Evolutionary conservation across 2,113 vertebrate species (phyloP).

Genomic region (Sinocyclocheilus grahami): DNA sequence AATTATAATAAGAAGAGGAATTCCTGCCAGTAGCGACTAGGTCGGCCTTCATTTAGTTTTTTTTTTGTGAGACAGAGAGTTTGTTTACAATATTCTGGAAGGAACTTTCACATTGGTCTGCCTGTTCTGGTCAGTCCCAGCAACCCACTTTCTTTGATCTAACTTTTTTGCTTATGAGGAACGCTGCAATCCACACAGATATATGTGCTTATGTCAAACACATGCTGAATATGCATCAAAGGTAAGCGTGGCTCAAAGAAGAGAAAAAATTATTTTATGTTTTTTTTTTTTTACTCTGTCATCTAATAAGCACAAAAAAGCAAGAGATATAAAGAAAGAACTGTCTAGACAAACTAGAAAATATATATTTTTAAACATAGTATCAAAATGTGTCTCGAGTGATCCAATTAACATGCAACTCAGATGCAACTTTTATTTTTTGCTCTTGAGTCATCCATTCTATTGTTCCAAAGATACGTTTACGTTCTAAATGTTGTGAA

Average conservation of each 20-base stretch:
- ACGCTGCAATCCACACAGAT: neutral
- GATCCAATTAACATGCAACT: neutral
- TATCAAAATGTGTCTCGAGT: neutral
- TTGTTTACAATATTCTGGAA: neutral
- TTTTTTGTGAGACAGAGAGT: neutral
- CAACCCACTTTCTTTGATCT: conserved; percentile 12
- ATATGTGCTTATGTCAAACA: neutral
- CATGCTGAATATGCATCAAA: conserved; percentile 24
- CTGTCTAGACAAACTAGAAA: neutral
- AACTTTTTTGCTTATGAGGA: neutral
- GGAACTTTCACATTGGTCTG: neutral
- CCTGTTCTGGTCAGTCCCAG: conserved; percentile 2
- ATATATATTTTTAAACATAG: neutral
- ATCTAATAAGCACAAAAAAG: neutral
- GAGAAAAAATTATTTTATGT: neutral
- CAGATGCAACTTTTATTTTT: neutral
- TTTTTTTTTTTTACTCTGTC: neutral
- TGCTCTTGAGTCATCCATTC: neutral
- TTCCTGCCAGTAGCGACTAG: neutral
- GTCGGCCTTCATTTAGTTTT: neutral
- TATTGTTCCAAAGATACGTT: neutral
- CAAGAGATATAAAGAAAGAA: neutral
- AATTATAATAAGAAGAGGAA: neutral
- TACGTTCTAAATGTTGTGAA: neutral
- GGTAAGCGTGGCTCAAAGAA: neutral